These are phyloP conservation scores for Zelleria hepariella DNA, from an alignment of 2,888 invertebrate species.

Conservation along the genomic window DNA sequence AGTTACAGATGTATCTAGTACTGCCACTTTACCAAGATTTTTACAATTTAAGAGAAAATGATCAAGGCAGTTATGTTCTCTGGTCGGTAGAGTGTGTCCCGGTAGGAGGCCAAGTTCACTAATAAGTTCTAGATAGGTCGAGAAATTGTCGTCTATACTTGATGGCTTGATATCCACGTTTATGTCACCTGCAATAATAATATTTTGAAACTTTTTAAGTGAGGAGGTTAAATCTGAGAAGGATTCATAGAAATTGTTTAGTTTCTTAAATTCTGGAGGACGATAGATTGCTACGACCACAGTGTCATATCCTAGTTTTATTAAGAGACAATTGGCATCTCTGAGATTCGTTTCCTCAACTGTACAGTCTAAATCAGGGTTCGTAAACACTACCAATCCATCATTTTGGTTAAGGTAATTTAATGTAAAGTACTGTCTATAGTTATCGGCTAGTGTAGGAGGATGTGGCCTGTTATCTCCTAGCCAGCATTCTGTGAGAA, in stretches of 20 bases:
- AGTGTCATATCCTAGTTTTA: background rate
- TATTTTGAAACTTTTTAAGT: background rate
- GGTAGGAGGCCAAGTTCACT: constrained; percentile 5
- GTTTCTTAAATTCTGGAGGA: background rate
- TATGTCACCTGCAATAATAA: background rate
- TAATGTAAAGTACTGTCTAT: background rate
- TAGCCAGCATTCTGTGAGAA: constrained; percentile 14
- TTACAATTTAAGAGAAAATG: constrained; percentile 8
- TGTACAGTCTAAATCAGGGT: background rate
- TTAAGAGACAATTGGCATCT: background rate
- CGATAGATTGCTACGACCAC: background rate
- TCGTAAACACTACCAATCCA: background rate
- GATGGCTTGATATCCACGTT: background rate
- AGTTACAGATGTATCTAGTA: constrained; percentile 8
- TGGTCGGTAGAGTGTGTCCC: constrained; percentile 9
- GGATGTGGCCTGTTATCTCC: background rate
- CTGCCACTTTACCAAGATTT: background rate
- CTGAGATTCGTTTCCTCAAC: background rate
- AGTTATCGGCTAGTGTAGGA: background rate
- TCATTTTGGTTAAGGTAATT: background rate
- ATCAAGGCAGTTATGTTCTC: constrained; percentile 8
- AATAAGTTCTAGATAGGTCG: background rate
- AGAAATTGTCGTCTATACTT: background rate
- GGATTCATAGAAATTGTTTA: background rate
- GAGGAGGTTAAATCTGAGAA: background rate